These are phyloP conservation scores for Fratercula arctica DNA, from an alignment of 2,797 vertebrate species.

Conservation along the genomic window DNA sequence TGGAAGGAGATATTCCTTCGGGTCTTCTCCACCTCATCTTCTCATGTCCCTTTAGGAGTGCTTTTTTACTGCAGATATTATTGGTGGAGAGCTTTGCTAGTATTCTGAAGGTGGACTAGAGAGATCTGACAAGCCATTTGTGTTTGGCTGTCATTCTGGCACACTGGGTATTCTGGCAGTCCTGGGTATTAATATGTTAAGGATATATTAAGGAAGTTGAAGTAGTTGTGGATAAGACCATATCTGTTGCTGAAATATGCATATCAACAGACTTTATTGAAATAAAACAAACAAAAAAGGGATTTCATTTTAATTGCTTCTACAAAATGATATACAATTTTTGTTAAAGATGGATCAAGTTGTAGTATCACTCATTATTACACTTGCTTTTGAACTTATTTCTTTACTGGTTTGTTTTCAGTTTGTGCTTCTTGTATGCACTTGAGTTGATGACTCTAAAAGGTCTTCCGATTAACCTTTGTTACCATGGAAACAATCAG, in stretches of 20 bases:
- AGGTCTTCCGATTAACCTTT: constrained; percentile 52
- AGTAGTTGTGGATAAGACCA: background rate
- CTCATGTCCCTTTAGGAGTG: background rate
- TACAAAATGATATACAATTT: background rate
- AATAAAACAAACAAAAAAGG: background rate
- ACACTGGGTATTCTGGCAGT: background rate
- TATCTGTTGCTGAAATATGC: background rate
- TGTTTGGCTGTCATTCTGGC: background rate
- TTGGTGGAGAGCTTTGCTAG: background rate
- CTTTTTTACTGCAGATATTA: background rate
- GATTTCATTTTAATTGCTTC: background rate
- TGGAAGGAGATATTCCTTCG: background rate
- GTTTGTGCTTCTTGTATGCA: background rate
- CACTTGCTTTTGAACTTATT: background rate
- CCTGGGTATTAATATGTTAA: background rate
- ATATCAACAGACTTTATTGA: background rate
- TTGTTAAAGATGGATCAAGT: background rate
- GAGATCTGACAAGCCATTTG: background rate
- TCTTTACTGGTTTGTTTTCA: background rate
- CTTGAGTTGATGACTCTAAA: background rate
- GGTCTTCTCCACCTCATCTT: background rate
- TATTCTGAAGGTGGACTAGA: background rate
- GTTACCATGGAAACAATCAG: constrained; percentile 25
- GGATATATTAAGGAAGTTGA: background rate
- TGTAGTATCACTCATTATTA: background rate